Evolutionary conservation across 2,888 invertebrate genomes (phyloP).

Genomic region (Diplazon laetatorius): DNA sequence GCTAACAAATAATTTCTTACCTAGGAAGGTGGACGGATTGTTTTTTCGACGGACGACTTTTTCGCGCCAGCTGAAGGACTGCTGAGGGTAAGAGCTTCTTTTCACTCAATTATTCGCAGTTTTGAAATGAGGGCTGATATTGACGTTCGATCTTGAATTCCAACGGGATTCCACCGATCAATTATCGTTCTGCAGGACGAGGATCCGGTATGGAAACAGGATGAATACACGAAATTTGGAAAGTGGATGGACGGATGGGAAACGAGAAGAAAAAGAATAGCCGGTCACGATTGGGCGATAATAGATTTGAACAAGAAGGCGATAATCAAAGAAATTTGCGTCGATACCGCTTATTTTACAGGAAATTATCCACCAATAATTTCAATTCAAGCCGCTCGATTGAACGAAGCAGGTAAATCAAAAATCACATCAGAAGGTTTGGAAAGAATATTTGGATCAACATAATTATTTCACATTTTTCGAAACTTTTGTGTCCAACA

Average conservation of each 20-base stretch:
- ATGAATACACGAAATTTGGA: constrained; percentile 85
- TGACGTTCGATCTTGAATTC: too few species aligned
- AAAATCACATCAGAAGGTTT: neutral
- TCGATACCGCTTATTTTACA: constrained; percentile 87
- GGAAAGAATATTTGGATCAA: neutral
- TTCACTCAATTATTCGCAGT: too few species aligned
- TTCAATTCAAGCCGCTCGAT: constrained; percentile 85
- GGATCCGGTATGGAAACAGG: constrained; percentile 85
- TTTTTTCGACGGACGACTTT: constrained; percentile 87
- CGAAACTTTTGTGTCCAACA: constrained; percentile 27
- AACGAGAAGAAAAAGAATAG: constrained; percentile 85
- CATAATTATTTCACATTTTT: neutral
- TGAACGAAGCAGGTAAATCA: constrained; percentile 83
- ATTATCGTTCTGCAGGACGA: constrained; percentile 76
- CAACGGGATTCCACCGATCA: constrained; percentile 2
- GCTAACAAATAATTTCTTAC: constrained; percentile 40
- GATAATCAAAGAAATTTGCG: constrained; percentile 83
- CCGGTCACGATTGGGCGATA: constrained; percentile 87
- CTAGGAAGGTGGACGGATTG: constrained; percentile 85
- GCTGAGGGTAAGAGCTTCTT: constrained; percentile 78
- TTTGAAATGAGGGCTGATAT: too few species aligned
- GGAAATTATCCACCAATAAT: constrained; percentile 86
- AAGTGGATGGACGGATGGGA: constrained; percentile 90
- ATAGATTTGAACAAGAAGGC: constrained; percentile 85
- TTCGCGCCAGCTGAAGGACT: constrained; percentile 86